A percentile compares a stretch with the other conserved stretches of the same genome.
These are phyloP conservation scores for Sycophila sp. DNA, from an alignment of 1,140 invertebrate species.

Conservation along the genomic window DNA sequence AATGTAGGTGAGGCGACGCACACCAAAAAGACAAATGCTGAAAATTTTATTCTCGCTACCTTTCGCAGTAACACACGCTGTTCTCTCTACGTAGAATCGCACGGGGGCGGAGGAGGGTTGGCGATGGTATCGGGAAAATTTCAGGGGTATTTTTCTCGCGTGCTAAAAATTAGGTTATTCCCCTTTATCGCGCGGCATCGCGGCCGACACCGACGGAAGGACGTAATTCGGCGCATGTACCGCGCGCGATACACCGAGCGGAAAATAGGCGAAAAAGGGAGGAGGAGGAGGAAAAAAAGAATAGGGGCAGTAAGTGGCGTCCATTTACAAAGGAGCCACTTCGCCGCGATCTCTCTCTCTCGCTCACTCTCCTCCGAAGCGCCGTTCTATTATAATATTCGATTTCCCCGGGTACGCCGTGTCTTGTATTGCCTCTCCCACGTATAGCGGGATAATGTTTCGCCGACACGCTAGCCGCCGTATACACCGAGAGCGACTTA, in stretches of 20 bases:
- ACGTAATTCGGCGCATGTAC: slow-evolving; percentile 6
- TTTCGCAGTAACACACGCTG: not conserved
- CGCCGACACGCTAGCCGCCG: slow-evolving; percentile 36
- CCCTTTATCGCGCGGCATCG: slow-evolving; percentile 26
- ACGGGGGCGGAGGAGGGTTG: too few relatives aligned
- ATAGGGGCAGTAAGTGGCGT: slow-evolving; percentile 2
- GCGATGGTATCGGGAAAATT: not conserved
- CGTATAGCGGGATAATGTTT: slow-evolving; percentile 34
- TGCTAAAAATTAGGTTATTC: slow-evolving; percentile 34
- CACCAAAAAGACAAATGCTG: too few relatives aligned
- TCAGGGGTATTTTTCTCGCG: not conserved
- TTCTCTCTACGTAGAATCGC: too few relatives aligned
- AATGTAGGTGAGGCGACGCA: not conserved
- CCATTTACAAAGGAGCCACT: not conserved
- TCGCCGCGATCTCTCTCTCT: not conserved
- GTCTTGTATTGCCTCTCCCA: slow-evolving; percentile 36
- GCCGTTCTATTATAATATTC: slow-evolving; percentile 54
- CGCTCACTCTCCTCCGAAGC: not conserved
- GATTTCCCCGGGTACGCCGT: slow-evolving; percentile 33
- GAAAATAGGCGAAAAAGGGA: slow-evolving; percentile 33
- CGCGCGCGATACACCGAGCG: slow-evolving; percentile 10
- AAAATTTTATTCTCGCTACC: not conserved
- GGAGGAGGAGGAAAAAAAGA: slow-evolving; percentile 3
- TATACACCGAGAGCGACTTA: slow-evolving; percentile 21
- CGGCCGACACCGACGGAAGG: slow-evolving; percentile 25